Conservation (phyloP, 2,797 vertebrate genomes). For the Caiman crocodilus region DNA sequence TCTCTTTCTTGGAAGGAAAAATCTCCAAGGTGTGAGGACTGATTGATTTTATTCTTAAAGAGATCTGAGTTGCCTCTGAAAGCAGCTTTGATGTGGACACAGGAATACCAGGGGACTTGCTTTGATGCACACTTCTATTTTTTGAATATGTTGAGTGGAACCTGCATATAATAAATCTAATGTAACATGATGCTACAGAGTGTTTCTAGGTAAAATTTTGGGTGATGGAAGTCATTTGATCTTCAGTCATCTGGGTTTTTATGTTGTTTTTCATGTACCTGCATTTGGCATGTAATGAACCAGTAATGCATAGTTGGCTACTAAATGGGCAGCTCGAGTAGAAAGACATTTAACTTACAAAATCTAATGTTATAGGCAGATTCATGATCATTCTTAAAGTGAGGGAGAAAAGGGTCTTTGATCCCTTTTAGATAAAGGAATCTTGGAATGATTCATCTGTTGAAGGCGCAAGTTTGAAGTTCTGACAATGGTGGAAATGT, state of each 20-base stretch:
- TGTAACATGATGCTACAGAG: not conserved
- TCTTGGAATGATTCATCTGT: too few relatives aligned
- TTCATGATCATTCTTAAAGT: not conserved
- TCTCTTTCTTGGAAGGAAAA: not conserved
- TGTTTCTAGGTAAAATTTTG: too few relatives aligned
- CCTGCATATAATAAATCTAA: conserved; percentile 31
- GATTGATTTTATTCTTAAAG: not conserved
- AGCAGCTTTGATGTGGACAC: not conserved
- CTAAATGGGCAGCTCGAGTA: too few relatives aligned
- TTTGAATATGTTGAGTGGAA: conserved; percentile 32
- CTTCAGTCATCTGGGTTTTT: too few relatives aligned
- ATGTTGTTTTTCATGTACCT: too few relatives aligned
- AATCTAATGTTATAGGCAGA: not conserved
- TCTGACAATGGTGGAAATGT: not conserved
- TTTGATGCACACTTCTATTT: not conserved
- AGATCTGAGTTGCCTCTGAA: not conserved
- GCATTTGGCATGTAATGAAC: too few relatives aligned
- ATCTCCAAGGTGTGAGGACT: not conserved
- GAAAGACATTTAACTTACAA: too few relatives aligned
- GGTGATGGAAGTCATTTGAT: too few relatives aligned
- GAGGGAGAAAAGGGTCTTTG: not conserved
- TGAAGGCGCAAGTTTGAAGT: not conserved
- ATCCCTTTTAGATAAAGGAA: not conserved
- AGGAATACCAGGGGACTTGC: not conserved
- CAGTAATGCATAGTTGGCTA: too few relatives aligned